phyloP scores from a whole-genome alignment of 2,888 invertebrate genomes.

The Shargacucullia verbasci region DNA sequence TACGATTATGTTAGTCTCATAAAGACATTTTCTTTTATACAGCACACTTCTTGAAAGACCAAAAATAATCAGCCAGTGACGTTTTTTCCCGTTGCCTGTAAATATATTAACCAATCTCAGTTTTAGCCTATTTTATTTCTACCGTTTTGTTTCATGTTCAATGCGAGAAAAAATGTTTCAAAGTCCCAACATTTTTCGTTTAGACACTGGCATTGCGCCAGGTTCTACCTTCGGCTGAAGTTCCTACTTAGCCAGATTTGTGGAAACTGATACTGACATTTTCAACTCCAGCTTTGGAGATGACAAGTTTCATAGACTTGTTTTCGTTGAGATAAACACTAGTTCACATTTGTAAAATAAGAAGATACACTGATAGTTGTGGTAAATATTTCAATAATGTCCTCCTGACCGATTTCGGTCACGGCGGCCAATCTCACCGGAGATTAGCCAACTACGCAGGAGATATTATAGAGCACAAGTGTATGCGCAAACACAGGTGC shows the following conservation, averaged over 20 bases:
- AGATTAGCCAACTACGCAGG: too few species aligned
- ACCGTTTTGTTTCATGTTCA: slow-evolving; percentile 55
- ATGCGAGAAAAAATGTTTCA: slow-evolving; percentile 47
- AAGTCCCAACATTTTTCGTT: slow-evolving; percentile 52
- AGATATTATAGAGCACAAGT: too few species aligned
- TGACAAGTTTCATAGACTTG: slow-evolving; percentile 12
- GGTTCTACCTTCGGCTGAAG: slow-evolving; percentile 39
- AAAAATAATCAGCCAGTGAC: slow-evolving; percentile 30
- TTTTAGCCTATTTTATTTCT: slow-evolving; percentile 50
- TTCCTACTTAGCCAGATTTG: slow-evolving; percentile 49
- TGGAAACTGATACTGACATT: slow-evolving; percentile 44
- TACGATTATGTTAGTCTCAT: too few species aligned
- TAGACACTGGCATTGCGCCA: slow-evolving; percentile 48
- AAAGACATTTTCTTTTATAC: too few species aligned
- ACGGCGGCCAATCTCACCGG: too few species aligned
- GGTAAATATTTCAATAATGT: too few species aligned
- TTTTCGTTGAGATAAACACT: slow-evolving; percentile 1
- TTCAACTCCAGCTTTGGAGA: slow-evolving; percentile 16
- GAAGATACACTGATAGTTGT: too few species aligned
- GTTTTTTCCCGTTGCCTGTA: slow-evolving; percentile 28
- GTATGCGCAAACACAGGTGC: too few species aligned
- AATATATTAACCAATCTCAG: slow-evolving; percentile 56
- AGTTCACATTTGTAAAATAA: not conserved
- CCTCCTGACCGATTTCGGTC: too few species aligned
- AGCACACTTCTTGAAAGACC: slow-evolving; percentile 1